Evolutionary conservation across 2,797 vertebrate species (phyloP).

Genomic region (Neoniphon sammara): DNA sequence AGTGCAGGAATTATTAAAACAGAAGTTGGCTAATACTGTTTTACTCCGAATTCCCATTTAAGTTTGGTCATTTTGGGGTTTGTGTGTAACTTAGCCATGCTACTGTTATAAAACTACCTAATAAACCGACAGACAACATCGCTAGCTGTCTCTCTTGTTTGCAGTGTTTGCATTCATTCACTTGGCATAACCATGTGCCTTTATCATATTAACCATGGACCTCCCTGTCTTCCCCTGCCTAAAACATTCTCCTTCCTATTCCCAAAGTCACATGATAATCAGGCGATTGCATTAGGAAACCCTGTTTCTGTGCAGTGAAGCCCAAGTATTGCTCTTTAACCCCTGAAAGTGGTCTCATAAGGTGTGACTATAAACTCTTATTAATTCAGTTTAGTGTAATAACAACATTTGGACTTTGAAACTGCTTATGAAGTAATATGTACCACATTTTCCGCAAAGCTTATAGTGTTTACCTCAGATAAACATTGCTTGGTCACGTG

Average conservation of each 20-base stretch:
- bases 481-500: conserved; percentile 55
- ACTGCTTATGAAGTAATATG: neutral
- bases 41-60: neutral
- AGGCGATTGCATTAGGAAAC: conserved; percentile 36
- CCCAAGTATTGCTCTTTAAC: neutral
- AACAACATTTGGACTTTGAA: neutral
- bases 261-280: conserved; percentile 45
- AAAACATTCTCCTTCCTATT: neutral
- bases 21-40: neutral
- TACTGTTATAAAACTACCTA: neutral
- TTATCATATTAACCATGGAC: neutral
- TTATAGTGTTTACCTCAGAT: conserved; percentile 36
- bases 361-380: neutral
- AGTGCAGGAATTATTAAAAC: neutral
- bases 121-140: conserved; percentile 12
- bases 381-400: neutral
- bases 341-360: neutral
- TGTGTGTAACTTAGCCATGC: neutral
- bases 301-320: neutral
- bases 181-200: neutral
- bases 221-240: neutral
- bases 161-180: neutral
- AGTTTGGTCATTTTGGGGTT: neutral
- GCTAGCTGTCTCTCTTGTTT: neutral
- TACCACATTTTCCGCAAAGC: conserved; percentile 1